Evolutionary conservation across 1,140 invertebrate species (phyloP).

Genomic region (Rhyzopertha dominica): DNA sequence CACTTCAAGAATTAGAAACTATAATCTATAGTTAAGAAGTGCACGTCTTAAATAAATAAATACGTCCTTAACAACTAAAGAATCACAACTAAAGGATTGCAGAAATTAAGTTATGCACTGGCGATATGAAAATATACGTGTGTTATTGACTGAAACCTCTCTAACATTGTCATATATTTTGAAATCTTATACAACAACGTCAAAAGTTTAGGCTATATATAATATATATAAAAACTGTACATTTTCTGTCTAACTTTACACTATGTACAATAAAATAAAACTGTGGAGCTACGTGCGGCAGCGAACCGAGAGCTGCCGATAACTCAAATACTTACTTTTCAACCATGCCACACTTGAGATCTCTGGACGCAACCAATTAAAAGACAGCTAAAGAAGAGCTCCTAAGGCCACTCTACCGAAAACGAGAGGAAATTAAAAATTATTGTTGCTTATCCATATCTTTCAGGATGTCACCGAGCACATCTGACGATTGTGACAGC

Average conservation of each 20-base stretch:
- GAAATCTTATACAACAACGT: slow-evolving; percentile 23
- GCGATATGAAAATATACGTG: slow-evolving; percentile 30
- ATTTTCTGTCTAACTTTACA: slow-evolving; percentile 24
- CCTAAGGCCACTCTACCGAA: background rate
- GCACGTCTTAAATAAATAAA: too few relatives aligned
- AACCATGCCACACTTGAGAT: background rate
- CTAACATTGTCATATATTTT: slow-evolving; percentile 30
- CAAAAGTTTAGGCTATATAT: slow-evolving; percentile 24
- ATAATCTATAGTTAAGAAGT: too few relatives aligned
- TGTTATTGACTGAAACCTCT: slow-evolving; percentile 20
- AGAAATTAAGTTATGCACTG: too few relatives aligned
- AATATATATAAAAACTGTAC: slow-evolving; percentile 33
- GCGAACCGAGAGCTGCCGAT: too few relatives aligned
- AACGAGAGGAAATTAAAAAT: slow-evolving; percentile 4
- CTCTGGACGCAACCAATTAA: background rate
- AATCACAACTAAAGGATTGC: too few relatives aligned
- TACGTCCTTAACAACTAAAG: too few relatives aligned
- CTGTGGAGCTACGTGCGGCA: too few relatives aligned
- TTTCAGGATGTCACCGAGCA: slow-evolving; percentile 44
- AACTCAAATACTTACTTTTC: background rate
- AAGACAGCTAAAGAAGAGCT: background rate
- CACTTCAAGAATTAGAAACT: too few relatives aligned
- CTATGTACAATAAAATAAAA: slow-evolving; percentile 21
- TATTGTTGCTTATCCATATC: slow-evolving; percentile 39
- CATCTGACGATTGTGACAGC: slow-evolving; percentile 34